A percentile compares a stretch with the other conserved stretches of the same genome.
These are phyloP conservation scores for Pteromalus puparum DNA, from an alignment of 1,140 invertebrate genomes.

Conservation along the genomic window DNA sequence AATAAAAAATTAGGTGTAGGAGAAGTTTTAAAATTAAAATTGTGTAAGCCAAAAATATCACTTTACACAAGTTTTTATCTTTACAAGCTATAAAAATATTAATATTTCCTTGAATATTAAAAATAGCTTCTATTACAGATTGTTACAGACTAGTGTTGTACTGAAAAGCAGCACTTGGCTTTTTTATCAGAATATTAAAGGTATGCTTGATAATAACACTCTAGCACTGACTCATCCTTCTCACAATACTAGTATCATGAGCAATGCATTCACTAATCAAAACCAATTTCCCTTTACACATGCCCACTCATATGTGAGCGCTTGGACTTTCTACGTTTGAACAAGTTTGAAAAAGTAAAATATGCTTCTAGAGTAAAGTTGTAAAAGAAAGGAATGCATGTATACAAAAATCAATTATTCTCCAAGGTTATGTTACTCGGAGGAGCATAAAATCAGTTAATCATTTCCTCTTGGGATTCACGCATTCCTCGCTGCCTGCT, in stretches of 20 bases:
- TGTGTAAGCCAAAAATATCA: not conserved
- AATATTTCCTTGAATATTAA: not conserved
- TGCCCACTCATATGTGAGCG: not conserved
- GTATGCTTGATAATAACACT: slow-evolving; percentile 26
- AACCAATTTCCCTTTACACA: slow-evolving; percentile 37
- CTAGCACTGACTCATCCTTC: slow-evolving; percentile 38
- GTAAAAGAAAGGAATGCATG: not conserved
- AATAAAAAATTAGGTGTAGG: not conserved
- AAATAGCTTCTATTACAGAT: not conserved
- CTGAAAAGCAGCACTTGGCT: not conserved
- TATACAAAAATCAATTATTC: slow-evolving; percentile 5
- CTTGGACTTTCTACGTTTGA: not conserved
- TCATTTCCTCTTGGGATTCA: not conserved
- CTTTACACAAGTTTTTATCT: not conserved
- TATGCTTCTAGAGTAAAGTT: not conserved
- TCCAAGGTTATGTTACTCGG: not conserved
- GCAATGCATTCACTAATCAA: slow-evolving; percentile 35
- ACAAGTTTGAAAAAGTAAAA: not conserved
- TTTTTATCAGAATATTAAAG: slow-evolving; percentile 39
- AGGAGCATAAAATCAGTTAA: not conserved
- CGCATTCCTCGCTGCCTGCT: not conserved
- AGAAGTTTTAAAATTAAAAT: not conserved
- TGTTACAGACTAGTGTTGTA: not conserved
- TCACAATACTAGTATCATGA: slow-evolving; percentile 27
- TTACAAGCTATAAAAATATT: not conserved